These are phyloP conservation scores for Drosophila birchii DNA, from an alignment of 2,888 invertebrate species.

Conservation along the genomic window DNA sequence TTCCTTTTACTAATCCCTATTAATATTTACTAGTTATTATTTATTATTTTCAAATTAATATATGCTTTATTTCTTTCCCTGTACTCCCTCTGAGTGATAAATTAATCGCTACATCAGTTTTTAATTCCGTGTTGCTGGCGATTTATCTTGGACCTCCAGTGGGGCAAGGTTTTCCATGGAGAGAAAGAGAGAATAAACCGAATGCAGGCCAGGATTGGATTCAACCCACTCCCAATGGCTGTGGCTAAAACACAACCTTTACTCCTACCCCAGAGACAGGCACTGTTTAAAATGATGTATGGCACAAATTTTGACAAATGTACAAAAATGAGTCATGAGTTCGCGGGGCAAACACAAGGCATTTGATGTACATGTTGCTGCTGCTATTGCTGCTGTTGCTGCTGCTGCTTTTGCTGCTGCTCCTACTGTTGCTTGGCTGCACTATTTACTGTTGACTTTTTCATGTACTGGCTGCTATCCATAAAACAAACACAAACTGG, in stretches of 20 bases:
- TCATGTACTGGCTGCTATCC: conserved; percentile 73
- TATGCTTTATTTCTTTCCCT: conserved; percentile 17
- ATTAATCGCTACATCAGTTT: conserved; percentile 84
- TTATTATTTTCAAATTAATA: too few species aligned
- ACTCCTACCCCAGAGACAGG: conserved; percentile 12
- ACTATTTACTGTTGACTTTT: conserved; percentile 78
- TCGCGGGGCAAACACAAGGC: conserved; percentile 75
- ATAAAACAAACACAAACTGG: conserved; percentile 67
- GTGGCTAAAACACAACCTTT: conserved; percentile 38
- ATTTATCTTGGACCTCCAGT: conserved; percentile 73
- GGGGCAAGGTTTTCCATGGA: conserved; percentile 27
- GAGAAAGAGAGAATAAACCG: not conserved
- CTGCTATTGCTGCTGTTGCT: conserved; percentile 39
- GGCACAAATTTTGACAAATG: conserved; percentile 82
- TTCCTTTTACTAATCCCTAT: too few species aligned
- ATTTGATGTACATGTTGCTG: conserved; percentile 50
- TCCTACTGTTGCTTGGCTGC: conserved; percentile 46
- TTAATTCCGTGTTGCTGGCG: conserved; percentile 83
- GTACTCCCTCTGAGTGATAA: conserved; percentile 81
- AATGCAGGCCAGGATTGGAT: conserved; percentile 24
- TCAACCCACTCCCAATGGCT: conserved; percentile 9
- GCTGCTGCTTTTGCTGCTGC: conserved; percentile 16
- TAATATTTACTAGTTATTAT: too few species aligned
- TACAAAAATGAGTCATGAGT: conserved; percentile 82
- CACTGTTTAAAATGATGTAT: conserved; percentile 82